Conservation (phyloP, 2,888 invertebrate species). For the Dryobota labecula region DNA sequence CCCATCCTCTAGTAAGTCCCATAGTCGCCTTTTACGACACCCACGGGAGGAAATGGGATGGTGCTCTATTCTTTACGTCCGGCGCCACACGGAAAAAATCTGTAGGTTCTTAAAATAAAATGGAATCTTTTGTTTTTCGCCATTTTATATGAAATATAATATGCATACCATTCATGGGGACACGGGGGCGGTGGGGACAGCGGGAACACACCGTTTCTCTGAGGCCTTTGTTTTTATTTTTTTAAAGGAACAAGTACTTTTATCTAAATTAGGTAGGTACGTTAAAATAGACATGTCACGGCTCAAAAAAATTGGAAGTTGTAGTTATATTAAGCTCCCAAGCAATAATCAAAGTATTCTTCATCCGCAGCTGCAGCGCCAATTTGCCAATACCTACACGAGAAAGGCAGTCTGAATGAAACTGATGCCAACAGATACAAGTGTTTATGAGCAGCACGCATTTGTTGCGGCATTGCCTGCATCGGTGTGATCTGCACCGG, state of each 20-base stretch:
- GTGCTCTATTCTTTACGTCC: too few relatives aligned
- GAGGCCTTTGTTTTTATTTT: background rate
- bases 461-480: slow-evolving; percentile 58
- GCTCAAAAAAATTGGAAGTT: background rate
- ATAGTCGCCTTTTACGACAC: too few relatives aligned
- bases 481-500: slow-evolving; percentile 59
- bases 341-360: slow-evolving; percentile 1
- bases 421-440: slow-evolving; percentile 65
- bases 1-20: too few relatives aligned
- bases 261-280: background rate
- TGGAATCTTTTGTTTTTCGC: too few relatives aligned
- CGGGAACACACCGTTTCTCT: too few relatives aligned
- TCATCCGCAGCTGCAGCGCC: slow-evolving; percentile 4
- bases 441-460: slow-evolving; percentile 62
- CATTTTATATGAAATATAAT: too few relatives aligned
- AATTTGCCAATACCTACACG: slow-evolving; percentile 33
- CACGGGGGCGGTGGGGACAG: too few relatives aligned
- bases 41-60: too few relatives aligned
- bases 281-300: background rate
- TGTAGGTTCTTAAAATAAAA: too few relatives aligned
- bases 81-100: too few relatives aligned
- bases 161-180: too few relatives aligned
- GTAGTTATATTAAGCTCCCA: background rate
- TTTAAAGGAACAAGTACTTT: background rate
- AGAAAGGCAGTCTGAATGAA: slow-evolving; percentile 45